A percentile compares a stretch with the other conserved stretches of the same genome.
phyloP scores from a whole-genome alignment of 2,113 vertebrate genomes.

The Callipepla californica region DNA sequence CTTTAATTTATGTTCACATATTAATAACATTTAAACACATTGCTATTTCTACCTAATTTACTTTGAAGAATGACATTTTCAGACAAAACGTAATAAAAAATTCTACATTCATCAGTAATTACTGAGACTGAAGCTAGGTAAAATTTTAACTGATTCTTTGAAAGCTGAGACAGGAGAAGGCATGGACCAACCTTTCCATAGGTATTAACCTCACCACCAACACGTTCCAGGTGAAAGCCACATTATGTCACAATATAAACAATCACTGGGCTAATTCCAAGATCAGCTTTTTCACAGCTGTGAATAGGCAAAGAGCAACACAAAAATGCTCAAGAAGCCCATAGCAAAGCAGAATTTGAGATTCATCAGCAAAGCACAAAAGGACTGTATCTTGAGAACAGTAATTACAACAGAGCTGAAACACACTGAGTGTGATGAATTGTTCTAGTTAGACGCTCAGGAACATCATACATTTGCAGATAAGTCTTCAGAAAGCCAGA shows the following conservation, averaged over 20 bases:
- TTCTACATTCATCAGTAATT: background rate
- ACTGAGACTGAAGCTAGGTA: background rate
- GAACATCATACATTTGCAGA: background rate
- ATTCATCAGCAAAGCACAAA: background rate
- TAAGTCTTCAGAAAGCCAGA: background rate
- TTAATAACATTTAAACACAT: background rate
- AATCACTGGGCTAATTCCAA: constrained; percentile 2
- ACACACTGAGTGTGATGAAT: background rate
- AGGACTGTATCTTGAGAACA: background rate
- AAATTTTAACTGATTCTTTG: background rate
- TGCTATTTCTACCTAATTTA: background rate
- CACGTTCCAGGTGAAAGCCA: background rate
- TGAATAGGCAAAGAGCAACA: background rate
- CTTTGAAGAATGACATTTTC: background rate
- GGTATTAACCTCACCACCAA: background rate
- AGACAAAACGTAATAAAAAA: background rate
- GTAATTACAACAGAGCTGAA: background rate
- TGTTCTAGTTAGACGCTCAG: background rate
- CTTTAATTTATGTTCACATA: background rate
- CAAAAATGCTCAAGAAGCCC: background rate
- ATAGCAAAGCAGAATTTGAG: background rate
- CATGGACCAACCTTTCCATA: background rate
- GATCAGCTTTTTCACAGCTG: constrained; percentile 28
- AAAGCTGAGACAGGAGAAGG: background rate
- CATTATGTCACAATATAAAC: background rate